Conservation (phyloP, 2,888 invertebrate species). For the Papilio demoleus region DNA sequence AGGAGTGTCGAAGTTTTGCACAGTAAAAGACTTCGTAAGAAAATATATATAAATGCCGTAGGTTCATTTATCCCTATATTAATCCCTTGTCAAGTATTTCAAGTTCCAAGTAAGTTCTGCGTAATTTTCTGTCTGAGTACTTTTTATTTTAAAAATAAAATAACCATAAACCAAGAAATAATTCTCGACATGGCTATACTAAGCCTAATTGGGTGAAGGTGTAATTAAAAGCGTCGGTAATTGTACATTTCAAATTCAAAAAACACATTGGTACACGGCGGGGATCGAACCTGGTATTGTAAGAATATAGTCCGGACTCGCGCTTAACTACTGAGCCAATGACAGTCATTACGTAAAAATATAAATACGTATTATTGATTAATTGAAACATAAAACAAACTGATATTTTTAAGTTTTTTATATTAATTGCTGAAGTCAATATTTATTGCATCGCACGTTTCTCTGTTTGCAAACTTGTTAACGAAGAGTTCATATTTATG, state of each 20-base stretch:
- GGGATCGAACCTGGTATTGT: too few species aligned
- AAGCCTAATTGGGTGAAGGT: too few species aligned
- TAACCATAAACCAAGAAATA: neutral
- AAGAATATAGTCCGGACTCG: too few species aligned
- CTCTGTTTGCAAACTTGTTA: constrained; percentile 10
- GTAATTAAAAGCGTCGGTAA: too few species aligned
- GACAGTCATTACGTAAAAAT: too few species aligned
- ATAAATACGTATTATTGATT: too few species aligned
- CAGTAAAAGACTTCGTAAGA: neutral
- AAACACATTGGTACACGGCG: too few species aligned
- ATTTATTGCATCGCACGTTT: constrained; percentile 9
- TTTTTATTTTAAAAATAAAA: neutral
- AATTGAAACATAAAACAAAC: neutral
- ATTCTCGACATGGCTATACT: too few species aligned
- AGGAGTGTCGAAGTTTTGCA: neutral
- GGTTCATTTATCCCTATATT: neutral
- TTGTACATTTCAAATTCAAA: too few species aligned
- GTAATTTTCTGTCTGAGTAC: neutral
- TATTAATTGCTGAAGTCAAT: neutral
- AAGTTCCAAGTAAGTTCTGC: neutral
- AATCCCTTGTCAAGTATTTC: constrained; percentile 14
- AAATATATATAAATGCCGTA: neutral
- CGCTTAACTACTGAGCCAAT: too few species aligned
- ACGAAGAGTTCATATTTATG: constrained; percentile 8
- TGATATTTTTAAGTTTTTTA: neutral